Conservation (phyloP, 2,113 vertebrate species). For the Ancistrus triradiatus region DNA sequence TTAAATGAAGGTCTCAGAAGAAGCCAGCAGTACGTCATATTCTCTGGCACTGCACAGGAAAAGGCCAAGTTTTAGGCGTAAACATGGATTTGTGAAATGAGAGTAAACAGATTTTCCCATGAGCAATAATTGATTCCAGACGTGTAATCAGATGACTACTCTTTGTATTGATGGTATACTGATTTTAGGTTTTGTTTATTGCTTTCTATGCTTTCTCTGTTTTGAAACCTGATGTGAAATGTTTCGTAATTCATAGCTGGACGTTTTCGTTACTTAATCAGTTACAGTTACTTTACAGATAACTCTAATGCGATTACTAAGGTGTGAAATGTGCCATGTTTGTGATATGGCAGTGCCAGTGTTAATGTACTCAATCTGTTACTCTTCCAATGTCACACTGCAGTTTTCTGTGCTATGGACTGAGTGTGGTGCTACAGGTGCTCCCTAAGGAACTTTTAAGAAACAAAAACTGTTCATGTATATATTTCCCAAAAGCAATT, state of each 20-base stretch:
- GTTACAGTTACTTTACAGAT: background rate
- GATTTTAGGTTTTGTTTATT: background rate
- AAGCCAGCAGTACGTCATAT: constrained; percentile 43
- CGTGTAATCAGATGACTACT: background rate
- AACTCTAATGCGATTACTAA: no score
- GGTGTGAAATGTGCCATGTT: no score
- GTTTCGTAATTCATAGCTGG: background rate
- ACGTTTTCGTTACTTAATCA: background rate
- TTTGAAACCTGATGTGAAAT: background rate
- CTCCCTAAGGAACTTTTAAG: no score
- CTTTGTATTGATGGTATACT: no score
- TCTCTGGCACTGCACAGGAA: background rate
- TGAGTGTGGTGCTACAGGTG: no score
- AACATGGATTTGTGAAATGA: constrained; percentile 9
- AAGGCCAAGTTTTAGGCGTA: constrained; percentile 1
- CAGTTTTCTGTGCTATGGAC: no score
- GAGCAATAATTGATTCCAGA: constrained; percentile 24
- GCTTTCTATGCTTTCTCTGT: background rate
- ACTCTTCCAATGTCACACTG: no score
- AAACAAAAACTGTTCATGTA: no score
- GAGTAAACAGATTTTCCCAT: background rate
- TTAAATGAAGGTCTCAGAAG: constrained; percentile 48
- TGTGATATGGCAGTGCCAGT: no score
- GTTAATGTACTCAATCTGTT: no score
- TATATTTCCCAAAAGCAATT: no score